Base-by-base conservation (phyloP, 2,888 invertebrate genomes). In the Drosophila anomalata region DNA sequence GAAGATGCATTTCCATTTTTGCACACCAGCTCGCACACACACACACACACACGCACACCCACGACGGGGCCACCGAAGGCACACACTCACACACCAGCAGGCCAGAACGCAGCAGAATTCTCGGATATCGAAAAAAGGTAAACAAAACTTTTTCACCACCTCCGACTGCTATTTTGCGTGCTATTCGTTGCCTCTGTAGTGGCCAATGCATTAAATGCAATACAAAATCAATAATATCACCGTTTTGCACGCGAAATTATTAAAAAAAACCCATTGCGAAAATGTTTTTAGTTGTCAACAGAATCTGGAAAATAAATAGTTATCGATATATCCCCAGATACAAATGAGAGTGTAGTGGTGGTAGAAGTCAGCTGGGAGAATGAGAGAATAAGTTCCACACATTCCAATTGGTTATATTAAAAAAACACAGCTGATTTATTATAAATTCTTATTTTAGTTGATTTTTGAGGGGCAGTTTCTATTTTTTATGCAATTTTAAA, bases 141-240 rank as follows among this genome's bases (percentile, higher is more conserved):
- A 65, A 65, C 65, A 65, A 65, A 65, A 65, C 39, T 54, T 65
- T 53, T 65, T 65, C 65, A 31, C 39, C 4, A 39, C 31, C 39
- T 54, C 39, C 39, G 39, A 36, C 39, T 20, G 47, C 39, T 11
- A 3, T n/a, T 46, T 47, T 36, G 33, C n/a, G 39, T 26, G 47
- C 6, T 20, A 29, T 73, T 42, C 54, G 44, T 54, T 53, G 47
- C 48, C 47, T 48, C 52, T 20, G 41, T 8, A 41, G 66, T 53
- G 54, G 36, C 46, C 33, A 17, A 31, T 61, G 54, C 71, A 52
- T 62, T 75, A 65, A 73, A 70, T 73, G 61, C 58, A 66, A 53
- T 53, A n/a, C 36, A 68, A 65, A 79, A 79, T 73, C 72, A 71
- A 73, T 73, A 71, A 48, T 41, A 71, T 57, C 71, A 63, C 53